Base-by-base conservation (phyloP, 2,888 invertebrate genomes). In the Diplazon laetatorius region DNA sequence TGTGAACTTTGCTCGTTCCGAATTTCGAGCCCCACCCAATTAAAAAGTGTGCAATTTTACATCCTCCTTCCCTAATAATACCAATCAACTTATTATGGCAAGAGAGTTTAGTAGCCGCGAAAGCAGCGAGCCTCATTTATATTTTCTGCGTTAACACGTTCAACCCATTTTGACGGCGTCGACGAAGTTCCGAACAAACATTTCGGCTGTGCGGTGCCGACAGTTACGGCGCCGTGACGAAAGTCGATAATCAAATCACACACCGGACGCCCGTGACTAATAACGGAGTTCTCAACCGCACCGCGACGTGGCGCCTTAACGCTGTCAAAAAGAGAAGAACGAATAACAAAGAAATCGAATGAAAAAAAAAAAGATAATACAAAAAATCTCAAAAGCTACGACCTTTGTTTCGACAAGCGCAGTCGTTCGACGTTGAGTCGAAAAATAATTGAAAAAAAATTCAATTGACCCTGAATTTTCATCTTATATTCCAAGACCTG, bases 181-280 rank as follows among this genome's bases (percentile, higher is more conserved):
- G 83, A 82, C 79, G 50, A 46, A 42, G 66, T 16, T 18, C 16
- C 69, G 62, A n/a, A 70, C 73, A 66, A 70, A 76, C 68, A 76
- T 70, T 42, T 69, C 76, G 66, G 59, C 70, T 55, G 68, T 70
- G 42, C 74, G 76, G 78, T 73, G 78, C 82, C 78, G 81, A 82
- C 80, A 81, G 72, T 78, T 82, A 77, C 80, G 81, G 80, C 80
- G 39, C 78, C 81, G 82, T 82, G 81, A 83, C 83, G 81, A 81
- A 83, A 78, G 76, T 81, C 81, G 66, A 79, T 81, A 83, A 83
- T 82, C 82, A 82, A 82, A 83, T 83, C 81, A 82, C 76, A 82
- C 76, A 81, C 79, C 78, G 70, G 74, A 66, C 70, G 73, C 66
- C 82, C 79, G 78, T 81, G 76, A 81, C 82, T 80, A 83, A 83